Evolutionary conservation across 1,140 invertebrate genomes (phyloP).

Genomic region (Rhagoletis pomonella): DNA sequence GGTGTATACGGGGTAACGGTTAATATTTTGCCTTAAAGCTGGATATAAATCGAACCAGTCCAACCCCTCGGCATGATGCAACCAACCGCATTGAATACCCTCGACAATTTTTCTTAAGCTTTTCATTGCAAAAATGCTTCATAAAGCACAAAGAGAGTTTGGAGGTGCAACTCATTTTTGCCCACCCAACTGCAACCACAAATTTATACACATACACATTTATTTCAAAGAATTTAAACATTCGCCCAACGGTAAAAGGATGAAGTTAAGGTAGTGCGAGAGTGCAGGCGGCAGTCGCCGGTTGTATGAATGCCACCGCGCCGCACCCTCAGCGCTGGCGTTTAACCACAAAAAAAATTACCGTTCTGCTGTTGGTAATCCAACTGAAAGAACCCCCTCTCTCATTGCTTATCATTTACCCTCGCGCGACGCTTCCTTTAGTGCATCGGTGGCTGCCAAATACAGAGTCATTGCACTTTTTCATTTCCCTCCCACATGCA

Average conservation of each 20-base stretch:
- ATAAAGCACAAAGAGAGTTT: background rate
- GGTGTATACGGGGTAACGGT: too few relatives aligned
- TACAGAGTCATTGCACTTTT: constrained; percentile 10
- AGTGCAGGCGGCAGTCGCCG: background rate
- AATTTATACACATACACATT: background rate
- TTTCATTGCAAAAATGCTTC: background rate
- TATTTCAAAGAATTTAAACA: background rate
- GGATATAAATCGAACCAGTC: background rate
- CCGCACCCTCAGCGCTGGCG: background rate
- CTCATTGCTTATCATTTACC: background rate
- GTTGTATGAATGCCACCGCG: background rate
- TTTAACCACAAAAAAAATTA: background rate
- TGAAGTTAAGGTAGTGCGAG: background rate
- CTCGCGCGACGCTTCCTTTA: background rate
- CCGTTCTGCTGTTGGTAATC: background rate
- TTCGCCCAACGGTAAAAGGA: background rate
- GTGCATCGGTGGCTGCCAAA: background rate
- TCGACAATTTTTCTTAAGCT: background rate
- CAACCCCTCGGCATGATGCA: background rate
- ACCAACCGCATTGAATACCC: background rate
- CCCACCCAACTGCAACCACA: constrained; percentile 6
- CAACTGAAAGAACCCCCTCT: background rate
- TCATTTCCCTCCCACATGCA: background rate
- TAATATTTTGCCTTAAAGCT: too few relatives aligned
- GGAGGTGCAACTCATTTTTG: background rate